These are phyloP conservation scores for Sitobion miscanthi DNA, from an alignment of 1,140 invertebrate genomes.

Conservation along the genomic window DNA sequence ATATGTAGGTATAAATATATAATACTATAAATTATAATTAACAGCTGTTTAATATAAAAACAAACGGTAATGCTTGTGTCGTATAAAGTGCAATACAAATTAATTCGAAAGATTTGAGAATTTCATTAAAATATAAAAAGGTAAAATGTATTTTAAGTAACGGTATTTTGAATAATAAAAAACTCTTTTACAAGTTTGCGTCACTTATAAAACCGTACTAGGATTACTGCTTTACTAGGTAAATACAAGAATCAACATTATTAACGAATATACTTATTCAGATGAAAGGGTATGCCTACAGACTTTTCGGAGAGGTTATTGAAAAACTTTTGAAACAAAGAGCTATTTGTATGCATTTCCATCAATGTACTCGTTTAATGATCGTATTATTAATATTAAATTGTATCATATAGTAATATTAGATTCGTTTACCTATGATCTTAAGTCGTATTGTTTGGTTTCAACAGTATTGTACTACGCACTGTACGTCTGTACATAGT, in stretches of 20 bases:
- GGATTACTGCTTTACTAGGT: not conserved
- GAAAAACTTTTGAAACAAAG: conserved; percentile 1
- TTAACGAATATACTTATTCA: not conserved
- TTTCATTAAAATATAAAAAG: not conserved
- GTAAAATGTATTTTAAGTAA: not conserved
- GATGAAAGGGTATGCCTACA: not conserved
- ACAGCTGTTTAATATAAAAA: not conserved
- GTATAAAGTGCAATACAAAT: not conserved
- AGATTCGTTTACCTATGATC: not conserved
- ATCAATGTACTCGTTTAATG: not conserved
- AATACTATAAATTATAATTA: not conserved
- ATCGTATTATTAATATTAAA: not conserved
- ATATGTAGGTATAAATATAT: not conserved
- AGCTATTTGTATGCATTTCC: not conserved
- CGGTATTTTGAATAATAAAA: not conserved
- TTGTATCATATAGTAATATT: not conserved
- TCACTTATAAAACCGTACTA: not conserved
- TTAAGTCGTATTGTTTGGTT: not conserved
- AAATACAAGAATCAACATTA: not conserved
- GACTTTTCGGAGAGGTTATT: not conserved
- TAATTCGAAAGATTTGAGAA: not conserved
- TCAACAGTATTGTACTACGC: not conserved
- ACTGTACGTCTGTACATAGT: not conserved
- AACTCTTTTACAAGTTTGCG: not conserved
- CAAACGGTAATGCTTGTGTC: not conserved